Evolutionary conservation across 92 coral and sea anemone species (phyloP).

Genomic region (Phenganax marumi): DNA sequence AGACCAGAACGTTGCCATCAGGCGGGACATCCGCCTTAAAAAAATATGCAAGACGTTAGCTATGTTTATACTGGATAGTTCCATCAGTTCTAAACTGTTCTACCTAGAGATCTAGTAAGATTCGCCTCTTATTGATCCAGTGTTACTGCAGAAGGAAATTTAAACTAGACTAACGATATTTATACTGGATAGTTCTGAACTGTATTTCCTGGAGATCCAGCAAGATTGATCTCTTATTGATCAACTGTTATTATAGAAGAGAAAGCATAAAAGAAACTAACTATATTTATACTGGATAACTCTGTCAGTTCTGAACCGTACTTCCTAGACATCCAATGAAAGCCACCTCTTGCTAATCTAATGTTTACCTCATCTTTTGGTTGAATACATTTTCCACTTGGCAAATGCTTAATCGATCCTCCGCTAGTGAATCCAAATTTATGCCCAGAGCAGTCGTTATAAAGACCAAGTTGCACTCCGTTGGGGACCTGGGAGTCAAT

Average conservation of each 20-base stretch:
- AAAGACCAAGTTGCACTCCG: slow-evolving; percentile 78
- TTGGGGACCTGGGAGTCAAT: slow-evolving; percentile 54
- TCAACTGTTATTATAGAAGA: background rate
- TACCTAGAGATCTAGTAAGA: background rate
- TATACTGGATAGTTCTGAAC: slow-evolving; percentile 20
- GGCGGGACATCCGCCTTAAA: slow-evolving; percentile 64
- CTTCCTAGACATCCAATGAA: too few species aligned
- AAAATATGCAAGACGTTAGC: background rate
- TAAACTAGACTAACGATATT: slow-evolving; percentile 10
- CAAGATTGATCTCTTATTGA: background rate
- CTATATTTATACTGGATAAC: background rate
- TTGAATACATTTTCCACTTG: slow-evolving; percentile 81
- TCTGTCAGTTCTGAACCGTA: too few species aligned
- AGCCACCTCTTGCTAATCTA: background rate
- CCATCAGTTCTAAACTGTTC: too few species aligned
- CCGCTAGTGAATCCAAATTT: slow-evolving; percentile 88
- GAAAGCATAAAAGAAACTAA: background rate
- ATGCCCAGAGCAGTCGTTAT: slow-evolving; percentile 65
- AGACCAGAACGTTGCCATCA: slow-evolving; percentile 64
- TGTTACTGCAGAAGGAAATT: background rate
- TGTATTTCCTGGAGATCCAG: slow-evolving; percentile 11
- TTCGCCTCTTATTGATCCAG: background rate
- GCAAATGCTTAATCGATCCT: slow-evolving; percentile 89
- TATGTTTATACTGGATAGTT: too few species aligned
- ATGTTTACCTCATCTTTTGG: slow-evolving; percentile 69